A percentile compares a stretch with the other conserved stretches of the same genome.
These are phyloP conservation scores for Cephus cinctus DNA, from an alignment of 1,140 invertebrate genomes.

Conservation along the genomic window DNA sequence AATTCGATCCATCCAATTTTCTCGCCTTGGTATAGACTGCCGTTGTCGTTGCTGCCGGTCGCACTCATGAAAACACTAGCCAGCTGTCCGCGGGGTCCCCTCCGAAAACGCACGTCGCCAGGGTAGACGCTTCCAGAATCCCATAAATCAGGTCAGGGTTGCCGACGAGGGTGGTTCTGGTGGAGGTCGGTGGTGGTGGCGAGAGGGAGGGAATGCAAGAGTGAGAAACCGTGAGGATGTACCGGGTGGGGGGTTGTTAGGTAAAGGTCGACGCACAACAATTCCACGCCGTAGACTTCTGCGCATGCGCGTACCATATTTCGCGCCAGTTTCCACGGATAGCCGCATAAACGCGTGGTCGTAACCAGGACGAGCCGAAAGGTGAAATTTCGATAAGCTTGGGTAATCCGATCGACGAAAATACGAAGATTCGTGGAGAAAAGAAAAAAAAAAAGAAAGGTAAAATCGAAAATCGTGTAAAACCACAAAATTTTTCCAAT, in stretches of 20 bases:
- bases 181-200: conserved; percentile 22
- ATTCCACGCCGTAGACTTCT: conserved; percentile 30
- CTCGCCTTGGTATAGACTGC: too few relatives aligned
- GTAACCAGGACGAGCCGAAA: background rate
- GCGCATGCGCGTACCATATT: conserved; percentile 32
- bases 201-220: conserved; percentile 21
- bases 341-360: too few relatives aligned
- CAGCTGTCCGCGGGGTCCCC: conserved; percentile 43
- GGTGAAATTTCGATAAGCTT: background rate
- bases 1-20: too few relatives aligned
- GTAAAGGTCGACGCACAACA: conserved; percentile 55
- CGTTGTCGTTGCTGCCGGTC: too few relatives aligned
- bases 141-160: conserved; percentile 59
- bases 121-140: conserved; percentile 53
- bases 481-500: too few relatives aligned
- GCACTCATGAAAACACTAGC: conserved; percentile 41
- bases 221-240: conserved; percentile 22
- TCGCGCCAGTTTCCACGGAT: conserved; percentile 30
- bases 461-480: too few relatives aligned
- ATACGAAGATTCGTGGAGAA: conserved; percentile 8
- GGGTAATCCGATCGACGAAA: background rate
- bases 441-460: conserved; percentile 17
- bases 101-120: conserved; percentile 39
- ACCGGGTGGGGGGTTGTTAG: conserved; percentile 35
- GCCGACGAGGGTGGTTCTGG: conserved; percentile 41